Evolutionary conservation across 2,888 invertebrate species (phyloP).

Genomic region (Galerucella nymphaeae): DNA sequence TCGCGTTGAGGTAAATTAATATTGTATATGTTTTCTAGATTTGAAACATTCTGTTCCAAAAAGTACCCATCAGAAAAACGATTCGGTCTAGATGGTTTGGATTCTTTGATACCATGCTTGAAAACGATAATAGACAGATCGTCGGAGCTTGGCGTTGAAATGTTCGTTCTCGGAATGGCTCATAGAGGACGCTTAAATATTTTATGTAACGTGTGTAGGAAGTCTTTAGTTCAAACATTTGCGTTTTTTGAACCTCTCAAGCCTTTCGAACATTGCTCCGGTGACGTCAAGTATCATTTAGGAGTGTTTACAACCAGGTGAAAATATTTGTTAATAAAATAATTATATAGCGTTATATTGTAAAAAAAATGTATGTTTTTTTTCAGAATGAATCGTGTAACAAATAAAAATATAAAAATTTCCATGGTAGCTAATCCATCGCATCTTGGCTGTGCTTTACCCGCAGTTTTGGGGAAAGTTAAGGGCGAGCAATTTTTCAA

Average conservation of each 20-base stretch:
- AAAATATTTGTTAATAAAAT: neutral
- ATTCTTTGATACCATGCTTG: slow-evolving; percentile 97
- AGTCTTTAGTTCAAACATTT: slow-evolving; percentile 88
- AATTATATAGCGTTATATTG: too few relatives aligned
- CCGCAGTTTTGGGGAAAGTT: slow-evolving; percentile 93
- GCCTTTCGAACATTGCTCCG: slow-evolving; percentile 88
- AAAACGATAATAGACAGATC: slow-evolving; percentile 97
- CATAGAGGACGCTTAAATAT: slow-evolving; percentile 90
- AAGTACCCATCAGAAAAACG: slow-evolving; percentile 99
- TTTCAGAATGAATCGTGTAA: slow-evolving; percentile 82
- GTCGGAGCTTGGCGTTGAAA: slow-evolving; percentile 93
- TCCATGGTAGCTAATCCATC: slow-evolving; percentile 92
- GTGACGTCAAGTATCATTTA: slow-evolving; percentile 92
- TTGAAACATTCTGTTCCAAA: slow-evolving; percentile 96
- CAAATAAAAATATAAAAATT: slow-evolving; percentile 88
- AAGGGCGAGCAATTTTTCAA: slow-evolving; percentile 95
- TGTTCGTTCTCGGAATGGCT: slow-evolving; percentile 94
- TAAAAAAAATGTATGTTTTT: too few relatives aligned
- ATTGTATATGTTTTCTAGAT: slow-evolving; percentile 65
- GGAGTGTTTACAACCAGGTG: slow-evolving; percentile 63
- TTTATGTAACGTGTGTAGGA: slow-evolving; percentile 89
- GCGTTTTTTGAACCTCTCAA: slow-evolving; percentile 92
- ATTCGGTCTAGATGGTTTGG: slow-evolving; percentile 98
- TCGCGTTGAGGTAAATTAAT: neutral
- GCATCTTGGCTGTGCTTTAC: slow-evolving; percentile 93